phyloP scores from a whole-genome alignment of 2,113 vertebrate species.

The Lonchura striata region DNA sequence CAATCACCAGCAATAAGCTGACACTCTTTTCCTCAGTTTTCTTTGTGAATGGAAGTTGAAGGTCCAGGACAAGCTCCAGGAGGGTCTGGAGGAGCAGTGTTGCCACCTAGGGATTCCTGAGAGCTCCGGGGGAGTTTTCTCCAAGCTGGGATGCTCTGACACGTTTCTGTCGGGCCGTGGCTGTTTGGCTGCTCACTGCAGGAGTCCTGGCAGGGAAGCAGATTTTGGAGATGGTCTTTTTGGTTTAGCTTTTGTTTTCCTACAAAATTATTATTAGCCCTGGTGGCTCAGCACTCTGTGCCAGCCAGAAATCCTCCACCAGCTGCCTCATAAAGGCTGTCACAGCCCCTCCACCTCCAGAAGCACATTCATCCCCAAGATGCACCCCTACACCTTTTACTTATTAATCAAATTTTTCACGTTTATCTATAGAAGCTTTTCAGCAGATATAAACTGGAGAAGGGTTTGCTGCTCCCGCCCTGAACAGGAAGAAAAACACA shows the following conservation, averaged over 20 bases:
- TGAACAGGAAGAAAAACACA: conserved; percentile 36
- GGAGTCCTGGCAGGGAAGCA: not conserved
- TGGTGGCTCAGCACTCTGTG: not conserved
- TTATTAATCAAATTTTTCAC: not conserved
- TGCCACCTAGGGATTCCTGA: not conserved
- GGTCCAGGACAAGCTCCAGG: not conserved
- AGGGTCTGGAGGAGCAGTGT: conserved; percentile 16
- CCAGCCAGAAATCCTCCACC: not conserved
- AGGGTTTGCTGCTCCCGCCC: not conserved
- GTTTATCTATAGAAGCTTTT: not conserved
- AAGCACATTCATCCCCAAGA: not conserved
- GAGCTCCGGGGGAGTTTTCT: not conserved
- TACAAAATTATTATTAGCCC: not conserved
- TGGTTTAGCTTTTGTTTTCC: not conserved
- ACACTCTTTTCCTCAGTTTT: not conserved
- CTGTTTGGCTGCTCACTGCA: not conserved
- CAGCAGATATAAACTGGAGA: not conserved
- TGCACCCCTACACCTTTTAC: not conserved
- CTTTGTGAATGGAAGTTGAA: not conserved
- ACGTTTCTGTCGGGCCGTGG: too few species aligned
- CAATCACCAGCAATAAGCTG: not conserved
- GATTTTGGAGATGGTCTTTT: not conserved
- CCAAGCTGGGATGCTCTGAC: not conserved
- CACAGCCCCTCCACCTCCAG: not conserved
- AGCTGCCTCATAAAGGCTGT: not conserved